Conservation (phyloP, 2,888 invertebrate species). For the Dexiosoma caninum region DNA sequence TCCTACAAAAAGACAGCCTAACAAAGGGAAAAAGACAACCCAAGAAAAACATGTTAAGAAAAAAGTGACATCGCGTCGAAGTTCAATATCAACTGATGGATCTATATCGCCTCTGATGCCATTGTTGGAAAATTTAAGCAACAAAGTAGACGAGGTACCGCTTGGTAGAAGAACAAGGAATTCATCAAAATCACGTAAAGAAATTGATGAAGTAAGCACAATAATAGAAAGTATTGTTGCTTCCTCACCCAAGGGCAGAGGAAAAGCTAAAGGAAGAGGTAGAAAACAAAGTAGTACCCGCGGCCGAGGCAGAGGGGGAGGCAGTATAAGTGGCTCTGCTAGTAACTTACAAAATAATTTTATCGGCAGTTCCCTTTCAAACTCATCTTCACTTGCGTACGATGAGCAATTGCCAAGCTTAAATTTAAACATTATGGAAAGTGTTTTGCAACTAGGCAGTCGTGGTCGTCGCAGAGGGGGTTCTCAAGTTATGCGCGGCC, state of each 20-base stretch:
- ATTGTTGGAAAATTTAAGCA: conserved; percentile 25
- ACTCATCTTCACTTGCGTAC: not conserved
- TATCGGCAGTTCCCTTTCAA: not conserved
- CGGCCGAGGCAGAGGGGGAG: not conserved
- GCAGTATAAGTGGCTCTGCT: not conserved
- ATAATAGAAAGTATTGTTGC: not conserved
- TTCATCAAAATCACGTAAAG: not conserved
- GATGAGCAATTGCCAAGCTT: not conserved
- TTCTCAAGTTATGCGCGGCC: conserved; percentile 57
- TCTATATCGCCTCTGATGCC: conserved; percentile 42
- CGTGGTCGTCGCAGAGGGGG: conserved; percentile 5
- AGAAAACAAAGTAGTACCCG: not conserved
- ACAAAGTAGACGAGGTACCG: not conserved
- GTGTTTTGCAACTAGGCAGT: conserved; percentile 18
- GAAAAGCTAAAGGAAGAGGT: not conserved
- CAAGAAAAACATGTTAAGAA: conserved; percentile 19
- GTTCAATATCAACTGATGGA: conserved; percentile 22
- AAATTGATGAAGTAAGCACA: not conserved
- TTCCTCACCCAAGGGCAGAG: not conserved
- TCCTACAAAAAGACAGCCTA: not conserved
- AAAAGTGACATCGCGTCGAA: conserved; percentile 7
- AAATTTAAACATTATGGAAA: conserved; percentile 25
- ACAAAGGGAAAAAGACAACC: not conserved
- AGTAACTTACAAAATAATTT: not conserved
- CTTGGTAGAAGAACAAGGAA: conserved; percentile 15